These are phyloP conservation scores for Genyomyrus donnyi DNA, from an alignment of 2,113 vertebrate genomes.

Conservation along the genomic window DNA sequence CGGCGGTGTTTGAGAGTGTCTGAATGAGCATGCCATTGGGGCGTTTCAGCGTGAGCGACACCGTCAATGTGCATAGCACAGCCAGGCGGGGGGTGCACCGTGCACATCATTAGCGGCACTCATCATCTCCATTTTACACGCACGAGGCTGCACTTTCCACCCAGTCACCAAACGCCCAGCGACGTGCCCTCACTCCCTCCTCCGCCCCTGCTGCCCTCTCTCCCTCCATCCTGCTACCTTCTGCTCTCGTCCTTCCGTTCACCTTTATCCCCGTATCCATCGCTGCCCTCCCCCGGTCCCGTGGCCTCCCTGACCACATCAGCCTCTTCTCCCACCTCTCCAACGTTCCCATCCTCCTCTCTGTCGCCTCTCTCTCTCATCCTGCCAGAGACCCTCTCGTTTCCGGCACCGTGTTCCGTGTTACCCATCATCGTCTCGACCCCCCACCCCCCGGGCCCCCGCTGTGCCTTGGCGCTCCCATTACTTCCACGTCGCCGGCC, in stretches of 20 bases:
- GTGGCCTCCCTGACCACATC: conserved; percentile 33
- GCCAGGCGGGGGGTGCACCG: conserved; percentile 54
- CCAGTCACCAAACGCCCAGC: conserved; percentile 57
- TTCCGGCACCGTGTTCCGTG: conserved; percentile 4
- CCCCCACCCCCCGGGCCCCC: conserved; percentile 15
- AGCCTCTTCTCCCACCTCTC: conserved; percentile 28
- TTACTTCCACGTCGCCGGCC: not conserved
- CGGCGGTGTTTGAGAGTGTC: conserved; percentile 20
- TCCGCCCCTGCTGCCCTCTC: conserved; percentile 29
- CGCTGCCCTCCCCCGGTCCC: conserved; percentile 15
- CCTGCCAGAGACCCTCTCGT: conserved; percentile 30
- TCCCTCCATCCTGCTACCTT: conserved; percentile 31
- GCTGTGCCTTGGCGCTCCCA: conserved; percentile 24
- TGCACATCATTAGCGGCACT: conserved; percentile 56
- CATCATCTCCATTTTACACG: conserved; percentile 59
- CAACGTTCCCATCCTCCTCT: not conserved
- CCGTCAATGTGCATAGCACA: conserved; percentile 67
- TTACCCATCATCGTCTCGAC: conserved; percentile 12
- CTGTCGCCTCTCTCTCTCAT: conserved; percentile 5
- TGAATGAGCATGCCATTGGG: not conserved
- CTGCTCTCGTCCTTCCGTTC: conserved; percentile 11
- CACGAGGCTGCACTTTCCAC: conserved; percentile 58
- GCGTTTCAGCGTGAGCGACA: conserved; percentile 59
- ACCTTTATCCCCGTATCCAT: conserved; percentile 19
- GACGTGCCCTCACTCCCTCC: conserved; percentile 26